phyloP scores from a whole-genome alignment of 2,113 vertebrate species.

The Sclerurus mexicanus region DNA sequence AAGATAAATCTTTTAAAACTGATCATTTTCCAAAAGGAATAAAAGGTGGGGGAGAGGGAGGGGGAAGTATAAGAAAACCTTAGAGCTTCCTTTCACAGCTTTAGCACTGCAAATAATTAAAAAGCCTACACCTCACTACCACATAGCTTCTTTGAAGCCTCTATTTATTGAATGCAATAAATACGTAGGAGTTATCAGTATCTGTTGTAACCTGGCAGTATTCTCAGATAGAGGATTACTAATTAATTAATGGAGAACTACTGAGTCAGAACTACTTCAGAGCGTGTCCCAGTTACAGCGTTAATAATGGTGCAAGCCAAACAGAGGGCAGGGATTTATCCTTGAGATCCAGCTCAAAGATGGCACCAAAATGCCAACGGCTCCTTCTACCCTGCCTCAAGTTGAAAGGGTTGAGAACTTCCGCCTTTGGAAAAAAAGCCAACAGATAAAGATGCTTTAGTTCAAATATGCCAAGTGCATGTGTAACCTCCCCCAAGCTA shows the following conservation, averaged over 20 bases:
- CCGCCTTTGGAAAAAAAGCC: background rate
- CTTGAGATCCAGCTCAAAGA: constrained; percentile 17
- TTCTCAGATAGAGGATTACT: background rate
- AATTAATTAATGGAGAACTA: constrained; percentile 32
- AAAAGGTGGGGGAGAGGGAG: background rate
- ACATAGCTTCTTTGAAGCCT: constrained; percentile 15
- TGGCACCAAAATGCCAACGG: background rate
- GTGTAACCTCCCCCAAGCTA: background rate
- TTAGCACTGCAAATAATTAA: background rate
- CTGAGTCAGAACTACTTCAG: background rate
- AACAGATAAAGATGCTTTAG: constrained; percentile 24
- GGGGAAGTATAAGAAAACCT: background rate
- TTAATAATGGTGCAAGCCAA: background rate
- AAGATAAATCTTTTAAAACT: background rate
- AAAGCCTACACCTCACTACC: background rate
- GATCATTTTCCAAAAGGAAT: background rate
- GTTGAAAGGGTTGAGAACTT: constrained; percentile 4
- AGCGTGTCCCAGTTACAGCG: background rate
- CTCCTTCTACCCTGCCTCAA: background rate
- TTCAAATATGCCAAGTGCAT: constrained; percentile 21
- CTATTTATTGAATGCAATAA: constrained; percentile 34
- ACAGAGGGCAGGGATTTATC: constrained; percentile 17
- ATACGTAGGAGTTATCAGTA: constrained; percentile 5
- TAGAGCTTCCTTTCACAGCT: background rate
- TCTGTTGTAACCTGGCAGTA: background rate